Evolutionary conservation across 2,888 invertebrate species (phyloP).

Genomic region (Actias luna): DNA sequence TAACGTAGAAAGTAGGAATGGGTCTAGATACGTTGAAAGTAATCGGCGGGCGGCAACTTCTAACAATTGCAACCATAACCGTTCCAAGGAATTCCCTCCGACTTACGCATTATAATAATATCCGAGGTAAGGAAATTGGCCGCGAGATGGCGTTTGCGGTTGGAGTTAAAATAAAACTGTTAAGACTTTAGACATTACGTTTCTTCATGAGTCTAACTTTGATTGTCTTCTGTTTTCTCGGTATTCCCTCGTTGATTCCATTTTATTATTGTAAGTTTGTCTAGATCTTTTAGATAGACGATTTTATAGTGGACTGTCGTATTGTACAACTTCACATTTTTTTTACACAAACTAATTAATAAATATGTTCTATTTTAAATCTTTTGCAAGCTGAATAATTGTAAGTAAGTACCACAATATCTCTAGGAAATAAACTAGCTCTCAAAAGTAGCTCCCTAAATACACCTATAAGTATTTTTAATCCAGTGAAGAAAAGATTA

Average conservation of each 20-base stretch:
- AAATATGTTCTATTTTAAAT: too few species aligned
- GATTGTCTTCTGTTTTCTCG: slow-evolving; percentile 22
- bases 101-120: slow-evolving; percentile 53
- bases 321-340: not conserved
- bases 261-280: not conserved
- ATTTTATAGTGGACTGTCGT: not conserved
- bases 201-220: slow-evolving; percentile 34
- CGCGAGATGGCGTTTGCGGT: slow-evolving; percentile 55
- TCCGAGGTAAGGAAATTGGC: slow-evolving; percentile 61
- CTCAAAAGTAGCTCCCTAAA: too few species aligned
- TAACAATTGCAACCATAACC: slow-evolving; percentile 59
- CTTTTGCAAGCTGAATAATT: too few species aligned
- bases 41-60: slow-evolving; percentile 65
- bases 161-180: slow-evolving; percentile 61
- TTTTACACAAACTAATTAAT: too few species aligned
- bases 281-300: not conserved
- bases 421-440: too few species aligned
- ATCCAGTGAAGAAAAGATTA: too few species aligned
- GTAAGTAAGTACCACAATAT: too few species aligned
- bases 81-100: slow-evolving; percentile 55
- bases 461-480: too few species aligned
- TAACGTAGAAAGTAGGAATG: slow-evolving; percentile 11
- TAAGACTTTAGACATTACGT: slow-evolving; percentile 55
- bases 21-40: slow-evolving; percentile 56
- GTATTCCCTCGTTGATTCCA: slow-evolving; percentile 6